Evolutionary conservation across 2,888 invertebrate species (phyloP), one percentile per base, ranked within the genome.

Genomic region (Drosophila melanocephala): DNA sequence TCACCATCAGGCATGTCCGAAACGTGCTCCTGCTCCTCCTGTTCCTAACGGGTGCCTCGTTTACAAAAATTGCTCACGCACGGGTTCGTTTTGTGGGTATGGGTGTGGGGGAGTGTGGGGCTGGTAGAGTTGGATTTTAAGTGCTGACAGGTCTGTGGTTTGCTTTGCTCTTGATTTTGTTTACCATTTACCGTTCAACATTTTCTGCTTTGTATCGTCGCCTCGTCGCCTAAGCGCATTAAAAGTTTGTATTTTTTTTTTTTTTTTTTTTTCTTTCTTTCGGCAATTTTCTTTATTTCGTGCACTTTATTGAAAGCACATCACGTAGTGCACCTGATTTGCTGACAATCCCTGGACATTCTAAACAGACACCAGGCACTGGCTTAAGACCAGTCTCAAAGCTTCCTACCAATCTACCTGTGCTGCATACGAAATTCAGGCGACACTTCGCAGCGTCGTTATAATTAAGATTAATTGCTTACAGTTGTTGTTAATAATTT

Each of bases 241-340:
- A 88, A 89, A 88, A 88, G 72, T 89, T 87, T 87, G 16, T 35
- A 35, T 47, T 53, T 50, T 68, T 69, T 66, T 69, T 63, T 33
- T 47, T 39, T 60, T 69, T 64, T 74, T 30, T 60, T 63, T 37
- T 53, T 47, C 60, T 69, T 65, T 72, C 64, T 67, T 62, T 44
- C 22, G 72, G 60, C 57, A 66, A 64, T 83, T 73, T 71, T 63
- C 60, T 74, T 73, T 78, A 73, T 79, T 74, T 77, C 67, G 87
- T 85, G 81, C 87, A 86, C 79, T 87, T 87, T 86, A 84, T 84
- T 82, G 82, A 79, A 88, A 89, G 87, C 87, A 90, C 83, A 87
- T 89, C 92, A 92, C 92, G 92, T 92, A 82, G 83, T 91, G 85
- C 86, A 91, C 89, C 92, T 91, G 90, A 87, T 91, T 91, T 91